phyloP scores from a whole-genome alignment of 2,113 vertebrate species.

The Larimichthys crocea region DNA sequence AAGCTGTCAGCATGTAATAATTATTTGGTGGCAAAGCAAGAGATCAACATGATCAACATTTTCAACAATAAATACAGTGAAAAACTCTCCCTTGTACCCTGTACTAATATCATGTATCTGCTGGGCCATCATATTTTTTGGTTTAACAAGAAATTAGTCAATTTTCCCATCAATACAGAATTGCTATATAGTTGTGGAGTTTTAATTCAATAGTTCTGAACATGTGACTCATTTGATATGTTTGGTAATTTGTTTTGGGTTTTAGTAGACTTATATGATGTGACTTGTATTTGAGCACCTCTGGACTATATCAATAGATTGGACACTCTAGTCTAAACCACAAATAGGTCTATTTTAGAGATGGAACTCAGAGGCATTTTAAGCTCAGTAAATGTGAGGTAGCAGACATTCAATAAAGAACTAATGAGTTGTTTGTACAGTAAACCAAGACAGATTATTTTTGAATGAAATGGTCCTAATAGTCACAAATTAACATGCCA shows the following conservation, averaged over 20 bases:
- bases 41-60: background rate
- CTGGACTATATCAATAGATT: background rate
- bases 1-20: background rate
- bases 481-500: slow-evolving; percentile 44
- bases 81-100: background rate
- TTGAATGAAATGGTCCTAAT: slow-evolving; percentile 43
- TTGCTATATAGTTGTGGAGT: background rate
- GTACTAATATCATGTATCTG: background rate
- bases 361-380: background rate
- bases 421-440: slow-evolving; percentile 41
- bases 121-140: background rate
- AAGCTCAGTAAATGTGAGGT: background rate
- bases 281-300: background rate
- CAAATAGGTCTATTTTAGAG: background rate
- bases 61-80: background rate
- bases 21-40: background rate
- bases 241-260: background rate
- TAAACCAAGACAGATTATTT: slow-evolving; percentile 25
- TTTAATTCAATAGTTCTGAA: background rate
- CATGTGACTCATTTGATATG: no score
- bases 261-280: background rate
- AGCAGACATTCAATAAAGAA: slow-evolving; percentile 27
- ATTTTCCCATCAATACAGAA: background rate
- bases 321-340: background rate
- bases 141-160: slow-evolving; percentile 12